Percentiles rank a stretch among this genome's conserved stretches.
Evolutionary conservation across 2,797 vertebrate genomes (phyloP).

Genomic region (Prionace glauca): DNA sequence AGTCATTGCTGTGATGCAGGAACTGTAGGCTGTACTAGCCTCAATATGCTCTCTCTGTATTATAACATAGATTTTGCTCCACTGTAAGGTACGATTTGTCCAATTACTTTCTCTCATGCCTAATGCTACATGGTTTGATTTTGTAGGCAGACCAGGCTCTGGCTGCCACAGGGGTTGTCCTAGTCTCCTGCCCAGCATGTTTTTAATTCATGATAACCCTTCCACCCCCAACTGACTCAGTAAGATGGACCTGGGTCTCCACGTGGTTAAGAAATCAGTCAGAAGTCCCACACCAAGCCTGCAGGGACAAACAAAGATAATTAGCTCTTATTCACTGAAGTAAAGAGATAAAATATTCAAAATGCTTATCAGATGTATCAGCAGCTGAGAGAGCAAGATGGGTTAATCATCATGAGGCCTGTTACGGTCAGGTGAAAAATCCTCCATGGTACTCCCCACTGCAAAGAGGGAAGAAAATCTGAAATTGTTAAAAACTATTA

Average conservation of each 20-base stretch:
- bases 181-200: not conserved
- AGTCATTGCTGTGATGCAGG: not conserved
- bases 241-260: not conserved
- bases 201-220: not conserved
- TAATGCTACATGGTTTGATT: not conserved
- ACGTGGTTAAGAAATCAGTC: not conserved
- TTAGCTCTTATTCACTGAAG: not conserved
- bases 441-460: not conserved
- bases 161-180: not conserved
- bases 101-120: not conserved
- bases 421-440: not conserved
- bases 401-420: not conserved
- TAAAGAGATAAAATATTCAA: not conserved
- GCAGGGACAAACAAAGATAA: not conserved
- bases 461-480: not conserved
- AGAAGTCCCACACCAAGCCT: not conserved
- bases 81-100: not conserved
- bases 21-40: not conserved
- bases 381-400: not conserved
- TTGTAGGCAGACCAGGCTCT: not conserved
- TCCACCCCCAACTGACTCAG: not conserved
- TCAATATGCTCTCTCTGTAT: not conserved
- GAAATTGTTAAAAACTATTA: not conserved
- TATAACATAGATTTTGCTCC: not conserved
- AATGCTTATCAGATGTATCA: not conserved